Percentiles rank a stretch among this genome's conserved stretches.
Conservation (phyloP, 2,797 vertebrate genomes). For the Leptodactylus fallax region DNA sequence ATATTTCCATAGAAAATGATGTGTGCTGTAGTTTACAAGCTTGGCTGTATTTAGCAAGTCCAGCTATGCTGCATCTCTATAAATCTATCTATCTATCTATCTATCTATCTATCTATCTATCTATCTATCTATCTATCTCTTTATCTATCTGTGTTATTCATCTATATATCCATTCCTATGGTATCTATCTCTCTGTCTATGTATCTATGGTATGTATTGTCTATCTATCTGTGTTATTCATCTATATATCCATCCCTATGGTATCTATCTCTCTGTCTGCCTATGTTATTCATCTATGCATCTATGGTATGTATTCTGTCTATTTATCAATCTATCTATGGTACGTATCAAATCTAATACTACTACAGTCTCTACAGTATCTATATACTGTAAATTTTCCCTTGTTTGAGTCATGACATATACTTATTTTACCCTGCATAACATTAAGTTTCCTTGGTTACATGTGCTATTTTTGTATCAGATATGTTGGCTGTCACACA, state of each 20-base stretch:
- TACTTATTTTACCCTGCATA: too few relatives aligned
- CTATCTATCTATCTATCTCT: too few relatives aligned
- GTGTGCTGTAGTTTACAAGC: too few relatives aligned
- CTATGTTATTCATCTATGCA: background rate
- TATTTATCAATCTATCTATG: background rate
- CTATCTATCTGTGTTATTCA: too few relatives aligned
- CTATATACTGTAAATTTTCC: background rate
- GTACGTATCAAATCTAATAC: background rate
- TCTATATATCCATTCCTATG: too few relatives aligned
- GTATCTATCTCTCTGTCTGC: too few relatives aligned
- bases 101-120: too few relatives aligned
- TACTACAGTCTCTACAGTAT: background rate
- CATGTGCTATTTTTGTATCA: background rate
- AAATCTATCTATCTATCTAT: background rate
- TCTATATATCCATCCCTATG: too few relatives aligned
- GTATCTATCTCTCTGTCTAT: too few relatives aligned
- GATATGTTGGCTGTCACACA: background rate
- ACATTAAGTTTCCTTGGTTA: constrained; percentile 10
- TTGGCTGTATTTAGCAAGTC: background rate
- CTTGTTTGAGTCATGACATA: background rate
- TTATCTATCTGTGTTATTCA: too few relatives aligned
- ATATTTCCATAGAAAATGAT: too few relatives aligned
- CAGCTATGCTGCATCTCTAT: background rate
- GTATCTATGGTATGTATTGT: too few relatives aligned
- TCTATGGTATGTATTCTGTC: background rate